Base-by-base conservation (phyloP, 2,113 vertebrate species). In the Cariama cristata region DNA sequence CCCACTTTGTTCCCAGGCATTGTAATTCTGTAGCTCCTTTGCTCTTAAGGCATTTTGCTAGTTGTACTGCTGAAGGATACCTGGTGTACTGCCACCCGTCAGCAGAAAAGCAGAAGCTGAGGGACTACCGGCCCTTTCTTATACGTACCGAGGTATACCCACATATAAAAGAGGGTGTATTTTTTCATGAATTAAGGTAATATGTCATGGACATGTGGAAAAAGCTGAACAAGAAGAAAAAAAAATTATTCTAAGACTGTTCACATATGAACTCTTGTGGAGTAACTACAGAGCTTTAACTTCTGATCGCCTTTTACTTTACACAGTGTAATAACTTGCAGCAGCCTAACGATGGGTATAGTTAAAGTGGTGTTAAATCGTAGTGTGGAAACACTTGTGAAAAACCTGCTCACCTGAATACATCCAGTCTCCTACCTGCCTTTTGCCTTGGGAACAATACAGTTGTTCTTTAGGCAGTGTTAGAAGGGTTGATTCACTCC, bases 381-480 rank as follows among this genome's bases (percentile, higher is more conserved):
- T 7, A 0, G 35, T 32, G 35, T 20, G 12, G 71, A 90, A 92
- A 44, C 23, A 9, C 30, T 72, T 47, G 10, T 60, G 77, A 80
- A 49, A 79, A 72, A 17, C 13, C 45, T 79, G 11, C 40, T 91
- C 66, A 55, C 8, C 33, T 55, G 53, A 68, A 22, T 9, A 56
- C 12, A 76, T 72, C 30, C 71, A 79, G 66, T 40, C 35, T 75
- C n/a, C 56, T 75, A 55, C 59, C 59, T 89, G 50, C 26, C 80
- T 89, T 86, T 91, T 56, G 81, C 30, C 63, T 75, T 44, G 16
- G 44, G 71, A 95, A 83, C 92, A 93, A 82, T n/a, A 35, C 86
- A 73, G 26, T 32, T 71, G 58, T 55, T 95, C 86, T 96, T 91
- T 76, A 64, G 66, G 95, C 83, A 55, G 60, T 56, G 71, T 91